A percentile compares a stretch with the other conserved stretches of the same genome.
These are phyloP conservation scores for Ammospiza nelsoni DNA, from an alignment of 2,113 vertebrate species.

Conservation along the genomic window DNA sequence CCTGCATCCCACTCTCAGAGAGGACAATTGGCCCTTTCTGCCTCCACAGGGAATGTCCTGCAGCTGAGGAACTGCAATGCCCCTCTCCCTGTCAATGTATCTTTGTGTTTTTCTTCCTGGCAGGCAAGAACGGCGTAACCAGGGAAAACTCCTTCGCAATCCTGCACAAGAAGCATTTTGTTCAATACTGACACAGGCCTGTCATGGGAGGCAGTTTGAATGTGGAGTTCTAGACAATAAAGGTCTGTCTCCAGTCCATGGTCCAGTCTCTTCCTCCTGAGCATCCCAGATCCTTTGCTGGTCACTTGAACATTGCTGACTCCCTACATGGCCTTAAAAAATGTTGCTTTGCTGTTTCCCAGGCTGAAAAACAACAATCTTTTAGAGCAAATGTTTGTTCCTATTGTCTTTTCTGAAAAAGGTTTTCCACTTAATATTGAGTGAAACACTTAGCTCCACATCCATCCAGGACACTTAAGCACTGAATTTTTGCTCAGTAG, in stretches of 20 bases:
- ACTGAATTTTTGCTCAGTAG: neutral
- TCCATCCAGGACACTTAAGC: neutral
- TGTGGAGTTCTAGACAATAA: neutral
- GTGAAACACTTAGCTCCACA: neutral
- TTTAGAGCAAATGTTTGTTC: neutral
- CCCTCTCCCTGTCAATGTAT: constrained; percentile 27
- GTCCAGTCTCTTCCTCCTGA: neutral
- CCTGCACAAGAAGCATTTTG: constrained; percentile 43
- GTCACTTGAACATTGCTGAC: neutral
- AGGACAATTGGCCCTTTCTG: constrained; percentile 22
- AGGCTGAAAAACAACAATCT: neutral
- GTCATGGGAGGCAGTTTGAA: neutral
- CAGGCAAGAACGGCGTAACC: neutral
- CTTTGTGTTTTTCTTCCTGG: constrained; percentile 43
- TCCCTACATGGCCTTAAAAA: neutral
- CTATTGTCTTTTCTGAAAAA: neutral
- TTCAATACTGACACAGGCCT: neutral
- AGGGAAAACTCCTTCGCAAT: constrained; percentile 37
- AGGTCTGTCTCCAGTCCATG: neutral
- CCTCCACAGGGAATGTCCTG: neutral
- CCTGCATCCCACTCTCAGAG: neutral
- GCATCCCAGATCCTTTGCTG: neutral
- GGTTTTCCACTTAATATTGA: neutral
- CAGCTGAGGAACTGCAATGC: neutral
- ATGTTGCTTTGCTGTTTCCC: neutral